Percentiles rank a stretch among this genome's conserved stretches.
phyloP scores from a whole-genome alignment of 2,888 invertebrate genomes.

The Latrodectus hesperus region DNA sequence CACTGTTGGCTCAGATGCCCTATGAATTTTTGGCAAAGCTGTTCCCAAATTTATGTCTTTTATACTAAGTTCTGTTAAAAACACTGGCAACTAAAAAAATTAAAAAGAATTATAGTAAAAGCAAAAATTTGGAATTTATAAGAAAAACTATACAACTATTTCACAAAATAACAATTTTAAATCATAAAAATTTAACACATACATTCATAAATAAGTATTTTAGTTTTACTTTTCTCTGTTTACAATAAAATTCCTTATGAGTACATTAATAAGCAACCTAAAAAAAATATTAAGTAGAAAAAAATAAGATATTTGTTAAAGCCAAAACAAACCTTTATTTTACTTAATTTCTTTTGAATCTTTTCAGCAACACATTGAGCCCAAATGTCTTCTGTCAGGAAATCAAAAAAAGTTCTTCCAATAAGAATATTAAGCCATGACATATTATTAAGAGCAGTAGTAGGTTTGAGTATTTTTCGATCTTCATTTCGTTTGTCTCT shows the following conservation, averaged over 20 bases:
- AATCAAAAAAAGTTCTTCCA: constrained; percentile 87
- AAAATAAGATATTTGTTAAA: neutral
- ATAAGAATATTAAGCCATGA: constrained; percentile 85
- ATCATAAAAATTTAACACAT: no score
- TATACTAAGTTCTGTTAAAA: constrained; percentile 88
- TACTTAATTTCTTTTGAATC: constrained; percentile 89
- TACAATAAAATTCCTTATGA: no score
- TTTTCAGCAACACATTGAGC: constrained; percentile 83
- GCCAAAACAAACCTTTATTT: constrained; percentile 82
- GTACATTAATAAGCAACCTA: no score
- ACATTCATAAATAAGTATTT: no score
- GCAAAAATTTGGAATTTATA: no score
- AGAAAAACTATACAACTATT: no score
- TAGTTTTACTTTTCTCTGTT: no score
- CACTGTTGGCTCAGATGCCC: constrained; percentile 81
- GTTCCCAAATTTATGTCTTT: constrained; percentile 84
- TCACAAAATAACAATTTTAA: no score
- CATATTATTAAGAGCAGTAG: constrained; percentile 30
- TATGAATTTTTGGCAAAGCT: constrained; percentile 81
- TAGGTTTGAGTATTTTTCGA: constrained; percentile 11
- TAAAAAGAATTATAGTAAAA: neutral
- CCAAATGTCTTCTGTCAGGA: constrained; percentile 84
- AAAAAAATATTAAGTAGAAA: no score
- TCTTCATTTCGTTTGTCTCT: constrained; percentile 32
- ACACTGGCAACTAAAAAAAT: constrained; percentile 83